Percentiles rank a stretch among this genome's conserved stretches.
Conservation (phyloP, 2,888 invertebrate species). For the Epirrita christyi region DNA sequence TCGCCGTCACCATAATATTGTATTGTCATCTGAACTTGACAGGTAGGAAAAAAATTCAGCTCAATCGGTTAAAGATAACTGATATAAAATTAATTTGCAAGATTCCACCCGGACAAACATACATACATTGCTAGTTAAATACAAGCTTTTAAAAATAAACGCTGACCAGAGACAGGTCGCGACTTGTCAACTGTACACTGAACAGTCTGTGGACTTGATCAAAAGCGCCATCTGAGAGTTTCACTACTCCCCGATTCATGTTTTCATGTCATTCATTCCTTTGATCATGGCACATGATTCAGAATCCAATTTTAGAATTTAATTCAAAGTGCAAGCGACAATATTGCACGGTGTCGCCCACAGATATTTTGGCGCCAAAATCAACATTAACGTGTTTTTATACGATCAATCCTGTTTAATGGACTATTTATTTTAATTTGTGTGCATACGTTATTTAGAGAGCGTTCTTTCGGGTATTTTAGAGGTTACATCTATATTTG, state of each 20-base stretch:
- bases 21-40: too few species aligned
- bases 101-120: too few species aligned
- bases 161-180: too few species aligned
- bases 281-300: neutral
- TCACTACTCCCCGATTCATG: neutral
- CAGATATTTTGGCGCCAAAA: constrained; percentile 22
- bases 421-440: constrained; percentile 11
- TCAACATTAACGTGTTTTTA: constrained; percentile 12
- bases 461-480: neutral
- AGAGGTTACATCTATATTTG: constrained; percentile 6
- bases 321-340: constrained; percentile 5
- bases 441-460: neutral
- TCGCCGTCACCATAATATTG: too few species aligned
- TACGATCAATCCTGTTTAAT: constrained; percentile 12
- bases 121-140: too few species aligned
- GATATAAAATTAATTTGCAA: too few species aligned
- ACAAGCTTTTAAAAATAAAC: too few species aligned
- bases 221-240: too few species aligned
- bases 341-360: constrained; percentile 5
- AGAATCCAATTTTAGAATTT: constrained; percentile 8
- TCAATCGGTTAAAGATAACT: too few species aligned
- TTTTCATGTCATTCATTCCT: neutral
- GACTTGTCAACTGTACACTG: too few species aligned
- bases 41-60: too few species aligned
- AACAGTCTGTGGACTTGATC: too few species aligned